Base-by-base conservation (phyloP, 1,140 invertebrate species). In the Armadillidium nasatum region DNA sequence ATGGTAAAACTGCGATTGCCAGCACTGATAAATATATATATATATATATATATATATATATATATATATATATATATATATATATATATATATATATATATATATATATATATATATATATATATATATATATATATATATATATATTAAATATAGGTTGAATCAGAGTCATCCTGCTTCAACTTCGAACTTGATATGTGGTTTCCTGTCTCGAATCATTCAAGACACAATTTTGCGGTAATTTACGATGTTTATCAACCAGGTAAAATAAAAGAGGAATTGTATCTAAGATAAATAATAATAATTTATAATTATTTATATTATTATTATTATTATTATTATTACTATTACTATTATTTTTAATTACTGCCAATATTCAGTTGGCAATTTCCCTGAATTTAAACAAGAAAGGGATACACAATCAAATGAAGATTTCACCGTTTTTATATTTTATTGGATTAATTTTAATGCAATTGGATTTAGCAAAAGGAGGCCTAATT, bases 121-220 rank as follows among this genome's bases (percentile, higher is more conserved):
- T n/a, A 21, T 70, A 21, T 70, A 70, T 70, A 70, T 70, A 70
- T 70, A 70, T 70, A 70, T 33, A 70, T 70, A 70, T 21, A n/a
- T 70, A 33, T 13, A 15, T 22, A 3, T 15, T 70, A 70, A 15
- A 70, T 60, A 19, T 15, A 60, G 72, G 82, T 84, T 19, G 78
- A 82, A 13, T 81, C 85, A 22, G 82, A 84, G 82, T 87, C 85
- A 0, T 74, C 78, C 0, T 87, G 86, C 75, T 84, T 87, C 74
- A 85, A 85, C 70, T 86, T 86, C 78, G 83, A 84, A 45, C 85
- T 88, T 4, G 84, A 85, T 68, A 82, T 89, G 50, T 90, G 88
- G 87, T 87, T 85, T 82, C 88, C 89, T 7, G 87, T 89, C 0
- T 88, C 88, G 23, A 90, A 90, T 82, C 84, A 87, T 79, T 88